Percentiles rank a stretch among this genome's conserved stretches.
phyloP scores from a whole-genome alignment of 1,140 invertebrate genomes.

The Helicoverpa armigera region DNA sequence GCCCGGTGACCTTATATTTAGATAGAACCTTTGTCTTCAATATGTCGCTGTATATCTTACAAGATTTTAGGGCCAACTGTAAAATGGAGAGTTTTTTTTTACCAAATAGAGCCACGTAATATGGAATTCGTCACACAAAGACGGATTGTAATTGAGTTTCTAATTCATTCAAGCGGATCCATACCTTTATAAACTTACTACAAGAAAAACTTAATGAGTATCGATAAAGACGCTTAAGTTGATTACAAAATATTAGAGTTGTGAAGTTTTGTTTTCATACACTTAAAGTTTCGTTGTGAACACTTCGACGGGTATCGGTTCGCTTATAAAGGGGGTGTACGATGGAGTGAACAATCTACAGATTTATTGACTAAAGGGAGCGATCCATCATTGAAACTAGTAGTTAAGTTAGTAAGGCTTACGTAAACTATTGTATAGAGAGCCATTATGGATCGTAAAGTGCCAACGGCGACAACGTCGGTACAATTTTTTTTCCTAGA shows the following conservation, averaged over 20 bases:
- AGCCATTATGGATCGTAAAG: not conserved
- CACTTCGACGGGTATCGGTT: not conserved
- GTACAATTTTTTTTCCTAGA: not conserved
- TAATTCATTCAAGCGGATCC: too few species aligned
- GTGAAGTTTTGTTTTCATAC: too few species aligned
- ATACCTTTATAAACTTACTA: too few species aligned
- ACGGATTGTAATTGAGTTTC: too few species aligned
- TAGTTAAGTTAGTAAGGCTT: slow-evolving; percentile 13
- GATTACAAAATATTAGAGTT: too few species aligned
- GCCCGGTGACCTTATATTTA: slow-evolving; percentile 53
- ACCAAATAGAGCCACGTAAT: too few species aligned
- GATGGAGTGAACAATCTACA: slow-evolving; percentile 5
- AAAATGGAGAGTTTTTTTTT: not conserved
- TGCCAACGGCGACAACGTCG: not conserved
- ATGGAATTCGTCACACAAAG: not conserved
- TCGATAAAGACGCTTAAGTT: too few species aligned
- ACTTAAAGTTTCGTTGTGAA: not conserved
- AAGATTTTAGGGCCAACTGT: not conserved
- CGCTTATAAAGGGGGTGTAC: not conserved
- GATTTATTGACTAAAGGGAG: slow-evolving; percentile 16
- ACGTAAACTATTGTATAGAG: slow-evolving; percentile 13
- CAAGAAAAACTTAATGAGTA: too few species aligned
- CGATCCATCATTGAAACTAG: slow-evolving; percentile 33
- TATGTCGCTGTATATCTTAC: slow-evolving; percentile 48
- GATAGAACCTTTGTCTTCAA: slow-evolving; percentile 52